Conservation (phyloP, 2,113 vertebrate genomes). For the Brachyhypopomus occidentalis region DNA sequence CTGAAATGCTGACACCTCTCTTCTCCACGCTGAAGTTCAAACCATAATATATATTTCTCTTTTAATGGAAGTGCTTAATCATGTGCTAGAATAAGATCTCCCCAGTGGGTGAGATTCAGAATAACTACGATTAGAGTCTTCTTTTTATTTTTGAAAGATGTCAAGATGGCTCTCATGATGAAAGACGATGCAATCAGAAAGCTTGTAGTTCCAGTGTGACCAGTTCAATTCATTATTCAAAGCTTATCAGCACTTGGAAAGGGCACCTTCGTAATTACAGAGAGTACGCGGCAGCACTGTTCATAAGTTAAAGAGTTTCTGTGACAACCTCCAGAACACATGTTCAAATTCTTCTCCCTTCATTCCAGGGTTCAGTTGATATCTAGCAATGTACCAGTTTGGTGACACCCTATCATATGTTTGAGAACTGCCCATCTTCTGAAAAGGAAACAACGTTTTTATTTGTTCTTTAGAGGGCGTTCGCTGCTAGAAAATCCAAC, state of each 20-base stretch:
- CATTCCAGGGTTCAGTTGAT: background rate
- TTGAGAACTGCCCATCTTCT: background rate
- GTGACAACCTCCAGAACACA: background rate
- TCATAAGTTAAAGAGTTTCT: background rate
- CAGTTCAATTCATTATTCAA: slow-evolving; percentile 49
- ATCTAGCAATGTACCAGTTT: background rate
- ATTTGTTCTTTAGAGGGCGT: background rate
- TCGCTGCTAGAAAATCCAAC: background rate
- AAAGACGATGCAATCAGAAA: slow-evolving; percentile 39
- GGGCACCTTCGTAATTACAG: slow-evolving; percentile 42
- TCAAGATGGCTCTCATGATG: slow-evolving; percentile 26
- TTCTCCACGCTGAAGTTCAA: slow-evolving; percentile 66
- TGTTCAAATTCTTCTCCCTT: background rate
- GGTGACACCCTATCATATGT: background rate
- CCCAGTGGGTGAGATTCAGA: background rate
- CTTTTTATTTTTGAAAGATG: slow-evolving; percentile 16
- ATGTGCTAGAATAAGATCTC: slow-evolving; percentile 53
- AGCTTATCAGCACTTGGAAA: slow-evolving; percentile 38
- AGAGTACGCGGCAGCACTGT: slow-evolving; percentile 13
- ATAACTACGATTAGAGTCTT: slow-evolving; percentile 33
- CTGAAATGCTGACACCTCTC: slow-evolving; percentile 61
- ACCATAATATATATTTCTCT: slow-evolving; percentile 65
- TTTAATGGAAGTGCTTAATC: slow-evolving; percentile 69
- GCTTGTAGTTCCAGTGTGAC: slow-evolving; percentile 34
- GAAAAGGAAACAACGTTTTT: background rate